These are phyloP conservation scores for Mongoloraphidia duomilia DNA, from an alignment of 2,888 invertebrate genomes.

Conservation along the genomic window DNA sequence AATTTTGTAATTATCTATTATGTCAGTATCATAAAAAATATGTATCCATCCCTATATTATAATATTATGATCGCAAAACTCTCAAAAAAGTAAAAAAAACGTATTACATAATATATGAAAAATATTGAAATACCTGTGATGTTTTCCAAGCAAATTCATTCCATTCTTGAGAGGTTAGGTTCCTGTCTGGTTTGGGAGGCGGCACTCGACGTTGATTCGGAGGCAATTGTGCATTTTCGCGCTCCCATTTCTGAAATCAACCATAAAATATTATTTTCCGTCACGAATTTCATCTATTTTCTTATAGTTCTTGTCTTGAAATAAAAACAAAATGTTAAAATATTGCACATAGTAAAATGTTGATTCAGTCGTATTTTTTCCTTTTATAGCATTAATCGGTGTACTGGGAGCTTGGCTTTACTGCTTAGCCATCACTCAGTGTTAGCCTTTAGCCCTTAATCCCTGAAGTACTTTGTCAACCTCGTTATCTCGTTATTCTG, in stretches of 20 bases:
- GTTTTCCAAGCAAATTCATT: constrained; percentile 37
- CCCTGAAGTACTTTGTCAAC: too few relatives aligned
- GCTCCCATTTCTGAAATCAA: constrained; percentile 40
- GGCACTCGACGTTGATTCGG: constrained; percentile 32
- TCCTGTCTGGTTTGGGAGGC: constrained; percentile 36
- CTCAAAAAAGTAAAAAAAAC: too few relatives aligned
- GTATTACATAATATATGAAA: background rate
- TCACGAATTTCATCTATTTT: background rate
- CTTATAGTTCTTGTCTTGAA: too few relatives aligned
- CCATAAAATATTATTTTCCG: constrained; percentile 6
- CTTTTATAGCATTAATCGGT: too few relatives aligned
- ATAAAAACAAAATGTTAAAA: too few relatives aligned
- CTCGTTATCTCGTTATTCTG: too few relatives aligned
- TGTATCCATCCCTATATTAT: background rate
- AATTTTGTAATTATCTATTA: background rate
- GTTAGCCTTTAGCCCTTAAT: too few relatives aligned
- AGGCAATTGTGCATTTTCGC: constrained; percentile 42
- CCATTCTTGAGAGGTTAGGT: constrained; percentile 32
- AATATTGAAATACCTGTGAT: constrained; percentile 31
- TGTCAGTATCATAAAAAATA: background rate
- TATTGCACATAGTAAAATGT: too few relatives aligned
- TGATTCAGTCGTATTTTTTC: too few relatives aligned
- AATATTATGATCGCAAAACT: too few relatives aligned
- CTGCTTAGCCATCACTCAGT: too few relatives aligned
- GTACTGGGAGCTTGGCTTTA: too few relatives aligned